Conservation (phyloP, 2,888 invertebrate genomes). For the Coenonympha arcania region DNA sequence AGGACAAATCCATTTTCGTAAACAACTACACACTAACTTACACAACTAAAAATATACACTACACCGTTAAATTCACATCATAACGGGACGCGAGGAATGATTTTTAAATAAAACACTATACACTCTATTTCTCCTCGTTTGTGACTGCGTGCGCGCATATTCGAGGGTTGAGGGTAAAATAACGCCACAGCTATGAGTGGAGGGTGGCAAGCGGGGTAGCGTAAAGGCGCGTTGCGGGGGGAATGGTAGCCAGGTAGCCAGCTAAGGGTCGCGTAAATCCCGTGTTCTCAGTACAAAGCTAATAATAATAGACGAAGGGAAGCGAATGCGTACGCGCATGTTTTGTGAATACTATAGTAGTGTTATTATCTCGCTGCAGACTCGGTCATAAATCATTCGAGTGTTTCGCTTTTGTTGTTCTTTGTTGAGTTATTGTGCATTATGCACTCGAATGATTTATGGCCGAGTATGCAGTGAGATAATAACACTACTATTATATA, state of each 20-base stretch:
- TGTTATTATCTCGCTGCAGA: no score
- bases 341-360: conserved; percentile 25
- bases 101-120: conserved; percentile 33
- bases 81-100: conserved; percentile 15
- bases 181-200: conserved; percentile 33
- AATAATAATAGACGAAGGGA: conserved; percentile 39
- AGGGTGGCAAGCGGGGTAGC: conserved; percentile 26
- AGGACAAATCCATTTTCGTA: conserved; percentile 57
- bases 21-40: conserved; percentile 34
- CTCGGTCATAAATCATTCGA: no score
- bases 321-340: conserved; percentile 34
- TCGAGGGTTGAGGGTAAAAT: conserved; percentile 49
- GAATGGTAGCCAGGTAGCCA: conserved; percentile 51
- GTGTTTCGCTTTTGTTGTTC: no score
- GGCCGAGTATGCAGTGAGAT: no score
- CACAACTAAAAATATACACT: conserved; percentile 30
- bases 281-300: conserved; percentile 53
- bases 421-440: no score
- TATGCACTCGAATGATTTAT: no score
- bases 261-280: conserved; percentile 44
- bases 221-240: conserved; percentile 25
- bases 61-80: conserved; percentile 22
- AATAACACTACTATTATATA: no score
- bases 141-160: conserved; percentile 51
- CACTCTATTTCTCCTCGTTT: conserved; percentile 30